These are phyloP conservation scores for Galbula dea DNA, from an alignment of 2,113 vertebrate genomes.

Conservation along the genomic window DNA sequence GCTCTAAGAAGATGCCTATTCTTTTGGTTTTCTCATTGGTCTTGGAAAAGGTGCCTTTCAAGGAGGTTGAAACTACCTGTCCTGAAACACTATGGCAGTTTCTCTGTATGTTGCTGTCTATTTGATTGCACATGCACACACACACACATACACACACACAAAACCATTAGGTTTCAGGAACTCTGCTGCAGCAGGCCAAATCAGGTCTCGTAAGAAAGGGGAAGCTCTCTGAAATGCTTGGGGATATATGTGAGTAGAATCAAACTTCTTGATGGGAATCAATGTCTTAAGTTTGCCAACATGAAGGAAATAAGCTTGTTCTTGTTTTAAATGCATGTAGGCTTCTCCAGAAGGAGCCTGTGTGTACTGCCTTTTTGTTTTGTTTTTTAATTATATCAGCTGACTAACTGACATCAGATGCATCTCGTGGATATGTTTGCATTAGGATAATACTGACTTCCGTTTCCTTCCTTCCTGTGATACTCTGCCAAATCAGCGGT, in stretches of 20 bases:
- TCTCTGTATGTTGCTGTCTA: not conserved
- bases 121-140: not conserved
- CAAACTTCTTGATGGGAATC: not conserved
- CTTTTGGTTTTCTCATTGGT: not conserved
- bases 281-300: not conserved
- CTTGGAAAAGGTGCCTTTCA: not conserved
- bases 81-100: not conserved
- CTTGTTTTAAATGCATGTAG: not conserved
- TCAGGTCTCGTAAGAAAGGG: not conserved
- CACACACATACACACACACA: not conserved
- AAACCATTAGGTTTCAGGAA: not conserved
- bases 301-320: not conserved
- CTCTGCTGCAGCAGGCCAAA: not conserved
- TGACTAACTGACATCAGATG: not conserved
- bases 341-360: not conserved
- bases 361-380: not conserved
- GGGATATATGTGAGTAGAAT: not conserved
- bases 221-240: not conserved
- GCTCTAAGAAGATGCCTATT: not conserved
- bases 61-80: not conserved
- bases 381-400: not conserved
- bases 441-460: not conserved
- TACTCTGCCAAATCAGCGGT: not conserved
- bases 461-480: not conserved
- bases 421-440: not conserved